These are phyloP conservation scores for Clupea harengus DNA, from an alignment of 2,113 vertebrate genomes.

Conservation along the genomic window DNA sequence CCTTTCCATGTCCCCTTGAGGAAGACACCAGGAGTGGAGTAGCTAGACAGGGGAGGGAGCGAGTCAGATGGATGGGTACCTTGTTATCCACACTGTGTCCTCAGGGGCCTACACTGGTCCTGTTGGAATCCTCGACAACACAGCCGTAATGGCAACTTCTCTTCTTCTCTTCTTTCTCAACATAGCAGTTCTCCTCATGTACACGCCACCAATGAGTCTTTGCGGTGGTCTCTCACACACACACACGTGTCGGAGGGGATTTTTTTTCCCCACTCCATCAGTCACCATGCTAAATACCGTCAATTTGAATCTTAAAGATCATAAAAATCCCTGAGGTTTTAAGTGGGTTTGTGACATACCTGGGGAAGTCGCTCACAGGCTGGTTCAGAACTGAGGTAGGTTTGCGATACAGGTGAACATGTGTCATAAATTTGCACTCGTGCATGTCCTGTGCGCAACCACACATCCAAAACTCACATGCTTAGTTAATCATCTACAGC, in stretches of 20 bases:
- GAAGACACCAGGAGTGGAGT: not conserved
- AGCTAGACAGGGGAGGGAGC: not conserved
- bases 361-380: not conserved
- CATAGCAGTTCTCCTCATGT: not conserved
- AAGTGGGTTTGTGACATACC: not conserved
- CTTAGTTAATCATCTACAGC: not conserved
- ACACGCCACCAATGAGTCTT: not conserved
- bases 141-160: not conserved
- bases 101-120: not conserved
- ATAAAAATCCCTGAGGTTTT: not conserved
- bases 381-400: not conserved
- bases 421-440: not conserved
- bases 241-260: not conserved
- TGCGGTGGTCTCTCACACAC: not conserved
- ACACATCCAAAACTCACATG: not conserved
- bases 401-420: not conserved
- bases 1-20: not conserved
- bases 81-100: not conserved
- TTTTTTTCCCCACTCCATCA: not conserved
- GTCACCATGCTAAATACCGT: not conserved
- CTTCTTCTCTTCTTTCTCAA: not conserved
- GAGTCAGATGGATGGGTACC: not conserved
- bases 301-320: not conserved
- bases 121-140: not conserved
- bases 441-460: not conserved